Evolutionary conservation across 64 coral and sea anemone genomes (phyloP).

Genomic region (Montipora sp.): DNA sequence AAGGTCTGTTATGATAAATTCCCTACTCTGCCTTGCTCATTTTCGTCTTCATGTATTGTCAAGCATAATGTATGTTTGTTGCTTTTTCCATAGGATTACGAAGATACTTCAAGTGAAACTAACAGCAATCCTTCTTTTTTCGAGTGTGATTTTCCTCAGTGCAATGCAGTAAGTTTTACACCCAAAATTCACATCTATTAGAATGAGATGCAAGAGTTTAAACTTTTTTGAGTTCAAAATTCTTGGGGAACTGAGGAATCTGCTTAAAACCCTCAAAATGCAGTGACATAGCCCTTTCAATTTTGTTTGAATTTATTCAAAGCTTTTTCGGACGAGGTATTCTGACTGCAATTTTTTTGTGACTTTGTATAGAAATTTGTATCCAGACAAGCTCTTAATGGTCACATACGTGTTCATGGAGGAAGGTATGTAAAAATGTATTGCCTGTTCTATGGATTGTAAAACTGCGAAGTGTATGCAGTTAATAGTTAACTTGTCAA

Average conservation of each 20-base stretch:
- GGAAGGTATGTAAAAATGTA: conserved; percentile 75
- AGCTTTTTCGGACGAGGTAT: background rate
- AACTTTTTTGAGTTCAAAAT: no score
- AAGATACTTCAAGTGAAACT: conserved; percentile 94
- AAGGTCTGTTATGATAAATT: no score
- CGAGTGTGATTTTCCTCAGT: conserved; percentile 99
- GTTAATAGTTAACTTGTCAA: no score
- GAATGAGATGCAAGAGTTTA: no score
- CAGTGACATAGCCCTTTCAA: no score
- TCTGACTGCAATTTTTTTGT: background rate
- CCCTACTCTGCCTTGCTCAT: no score
- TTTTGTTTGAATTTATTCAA: background rate
- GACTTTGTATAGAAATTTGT: conserved; percentile 90
- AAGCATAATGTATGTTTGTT: no score
- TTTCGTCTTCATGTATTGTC: no score
- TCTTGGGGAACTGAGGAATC: no score
- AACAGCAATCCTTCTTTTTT: conserved; percentile 94
- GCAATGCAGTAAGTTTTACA: conserved; percentile 87
- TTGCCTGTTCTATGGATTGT: background rate
- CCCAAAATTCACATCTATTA: no score
- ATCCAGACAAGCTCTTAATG: conserved; percentile 97
- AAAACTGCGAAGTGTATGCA: background rate
- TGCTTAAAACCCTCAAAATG: no score
- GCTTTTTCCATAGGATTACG: conserved; percentile 66
- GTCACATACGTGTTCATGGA: conserved; percentile 98